Percentiles rank a stretch among this genome's conserved stretches.
Conservation (phyloP, 2,797 vertebrate species). For the Varecia variegata region DNA sequence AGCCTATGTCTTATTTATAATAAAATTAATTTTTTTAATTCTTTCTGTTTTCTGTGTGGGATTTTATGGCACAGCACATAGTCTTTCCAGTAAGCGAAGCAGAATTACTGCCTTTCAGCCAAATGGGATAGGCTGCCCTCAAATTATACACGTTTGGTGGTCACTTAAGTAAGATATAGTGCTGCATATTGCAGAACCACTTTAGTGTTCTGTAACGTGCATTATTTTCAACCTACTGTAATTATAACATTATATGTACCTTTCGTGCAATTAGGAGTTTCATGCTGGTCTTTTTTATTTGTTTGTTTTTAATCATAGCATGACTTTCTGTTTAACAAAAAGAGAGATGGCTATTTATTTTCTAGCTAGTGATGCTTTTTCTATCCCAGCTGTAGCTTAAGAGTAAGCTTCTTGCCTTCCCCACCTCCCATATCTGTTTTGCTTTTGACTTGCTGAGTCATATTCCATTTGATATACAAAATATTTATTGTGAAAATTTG, state of each 20-base stretch:
- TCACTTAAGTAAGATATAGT: not conserved
- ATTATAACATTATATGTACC: not conserved
- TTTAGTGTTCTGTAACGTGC: not conserved
- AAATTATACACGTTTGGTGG: not conserved
- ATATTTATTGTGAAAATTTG: not conserved
- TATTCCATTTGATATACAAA: constrained; percentile 4
- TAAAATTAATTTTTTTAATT: not conserved
- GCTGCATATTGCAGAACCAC: not conserved
- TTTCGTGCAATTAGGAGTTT: not conserved
- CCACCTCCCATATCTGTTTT: not conserved
- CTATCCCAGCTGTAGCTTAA: not conserved
- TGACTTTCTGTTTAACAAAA: constrained; percentile 44
- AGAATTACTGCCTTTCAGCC: constrained; percentile 4
- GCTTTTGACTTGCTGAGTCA: not conserved
- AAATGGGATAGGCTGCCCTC: not conserved
- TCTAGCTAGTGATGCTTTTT: not conserved
- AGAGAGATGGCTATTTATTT: not conserved
- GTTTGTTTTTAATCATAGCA: not conserved
- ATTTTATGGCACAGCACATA: not conserved
- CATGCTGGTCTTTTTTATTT: not conserved
- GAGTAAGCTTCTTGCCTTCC: constrained; percentile 1
- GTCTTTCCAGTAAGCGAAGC: not conserved
- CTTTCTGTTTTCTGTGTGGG: not conserved
- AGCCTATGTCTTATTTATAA: not conserved
- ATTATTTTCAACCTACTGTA: constrained; percentile 28